phyloP scores from a whole-genome alignment of 2,797 vertebrate species.

The Dromococcyx pavoninus region DNA sequence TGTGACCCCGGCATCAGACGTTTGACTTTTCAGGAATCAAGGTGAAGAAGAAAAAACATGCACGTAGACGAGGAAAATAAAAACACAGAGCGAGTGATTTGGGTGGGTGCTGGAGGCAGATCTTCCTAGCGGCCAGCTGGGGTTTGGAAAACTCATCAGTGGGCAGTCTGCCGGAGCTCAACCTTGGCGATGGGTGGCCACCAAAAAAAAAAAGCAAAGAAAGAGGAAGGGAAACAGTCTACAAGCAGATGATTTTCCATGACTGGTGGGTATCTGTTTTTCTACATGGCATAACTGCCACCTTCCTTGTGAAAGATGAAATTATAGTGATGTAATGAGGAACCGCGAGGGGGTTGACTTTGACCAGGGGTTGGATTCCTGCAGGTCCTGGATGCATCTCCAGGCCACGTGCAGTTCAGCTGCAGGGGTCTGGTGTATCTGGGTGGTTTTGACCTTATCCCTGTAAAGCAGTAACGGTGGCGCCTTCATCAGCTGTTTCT shows the following conservation, averaged over 20 bases:
- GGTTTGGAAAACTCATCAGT: constrained; percentile 89
- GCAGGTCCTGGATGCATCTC: background rate
- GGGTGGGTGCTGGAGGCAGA: background rate
- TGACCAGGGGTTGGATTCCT: background rate
- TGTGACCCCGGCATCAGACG: constrained; percentile 78
- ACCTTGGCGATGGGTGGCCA: constrained; percentile 81
- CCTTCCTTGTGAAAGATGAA: constrained; percentile 72
- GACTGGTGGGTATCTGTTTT: constrained; percentile 72
- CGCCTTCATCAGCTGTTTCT: background rate
- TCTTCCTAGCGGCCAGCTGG: constrained; percentile 59
- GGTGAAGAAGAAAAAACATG: constrained; percentile 85
- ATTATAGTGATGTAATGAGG: constrained; percentile 58
- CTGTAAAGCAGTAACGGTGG: accelerated
- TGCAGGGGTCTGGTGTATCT: accelerated
- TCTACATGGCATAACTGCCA: constrained; percentile 50
- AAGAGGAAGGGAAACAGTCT: background rate
- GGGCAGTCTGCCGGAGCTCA: constrained; percentile 55
- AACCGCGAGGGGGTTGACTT: accelerated
- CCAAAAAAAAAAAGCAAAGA: constrained; percentile 9
- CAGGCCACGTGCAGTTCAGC: background rate
- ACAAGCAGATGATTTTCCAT: constrained; percentile 78
- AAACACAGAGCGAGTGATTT: background rate
- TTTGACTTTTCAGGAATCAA: constrained; percentile 81
- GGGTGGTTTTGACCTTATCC: background rate
- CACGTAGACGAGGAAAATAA: background rate